Conservation (phyloP, 2,113 vertebrate species). For the Scolopax mira region DNA sequence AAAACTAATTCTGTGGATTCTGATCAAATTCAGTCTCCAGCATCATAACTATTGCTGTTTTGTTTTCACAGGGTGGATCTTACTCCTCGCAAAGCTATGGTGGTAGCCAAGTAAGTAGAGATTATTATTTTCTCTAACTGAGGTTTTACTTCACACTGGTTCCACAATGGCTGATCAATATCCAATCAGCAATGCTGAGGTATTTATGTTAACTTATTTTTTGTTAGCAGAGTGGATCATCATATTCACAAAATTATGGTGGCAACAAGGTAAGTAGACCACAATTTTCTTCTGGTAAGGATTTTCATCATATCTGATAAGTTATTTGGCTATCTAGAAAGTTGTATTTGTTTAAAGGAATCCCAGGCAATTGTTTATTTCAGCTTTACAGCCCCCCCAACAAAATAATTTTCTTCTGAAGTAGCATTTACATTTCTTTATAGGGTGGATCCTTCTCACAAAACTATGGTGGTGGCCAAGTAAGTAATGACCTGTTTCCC, state of each 20-base stretch:
- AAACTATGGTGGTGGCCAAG: not conserved
- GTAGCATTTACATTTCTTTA: not conserved
- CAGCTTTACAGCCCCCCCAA: not conserved
- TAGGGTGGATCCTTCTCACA: constrained; percentile 30
- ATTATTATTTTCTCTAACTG: not conserved
- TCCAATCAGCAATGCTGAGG: not conserved
- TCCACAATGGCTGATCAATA: not conserved
- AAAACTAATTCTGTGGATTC: not conserved
- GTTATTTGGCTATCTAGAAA: not conserved
- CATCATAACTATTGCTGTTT: not conserved
- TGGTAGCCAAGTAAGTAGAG: constrained; percentile 9
- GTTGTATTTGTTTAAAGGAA: not conserved
- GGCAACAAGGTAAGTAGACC: constrained; percentile 2
- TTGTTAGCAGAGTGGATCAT: constrained; percentile 14
- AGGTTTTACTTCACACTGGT: not conserved
- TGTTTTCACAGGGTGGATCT: not conserved
- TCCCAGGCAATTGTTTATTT: not conserved
- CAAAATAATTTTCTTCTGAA: not conserved
- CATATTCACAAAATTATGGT: constrained; percentile 28
- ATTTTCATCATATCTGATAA: not conserved
- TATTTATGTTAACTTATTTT: not conserved
- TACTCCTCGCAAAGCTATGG: constrained; percentile 14
- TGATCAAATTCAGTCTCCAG: not conserved
- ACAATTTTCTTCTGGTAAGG: not conserved
- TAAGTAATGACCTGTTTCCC: not conserved